Conservation (phyloP, 2,113 vertebrate genomes). For the Zeus faber region DNA sequence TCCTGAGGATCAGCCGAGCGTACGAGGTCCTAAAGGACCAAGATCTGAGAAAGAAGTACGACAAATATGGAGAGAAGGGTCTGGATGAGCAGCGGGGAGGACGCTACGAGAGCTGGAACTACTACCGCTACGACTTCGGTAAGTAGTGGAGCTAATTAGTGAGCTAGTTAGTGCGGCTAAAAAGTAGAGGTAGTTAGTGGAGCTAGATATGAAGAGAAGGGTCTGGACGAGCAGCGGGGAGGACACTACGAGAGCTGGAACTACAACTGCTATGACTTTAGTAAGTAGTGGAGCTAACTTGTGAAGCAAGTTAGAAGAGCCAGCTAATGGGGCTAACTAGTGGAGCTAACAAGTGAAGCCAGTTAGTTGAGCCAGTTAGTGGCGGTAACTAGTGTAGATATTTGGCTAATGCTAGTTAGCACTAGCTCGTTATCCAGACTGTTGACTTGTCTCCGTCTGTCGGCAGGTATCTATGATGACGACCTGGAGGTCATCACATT, state of each 20-base stretch:
- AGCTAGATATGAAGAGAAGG: conserved; percentile 98
- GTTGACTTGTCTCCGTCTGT: conserved; percentile 28
- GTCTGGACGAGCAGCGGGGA: conserved; percentile 87
- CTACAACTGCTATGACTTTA: conserved; percentile 95
- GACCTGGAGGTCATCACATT: conserved; percentile 94
- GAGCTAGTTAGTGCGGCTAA: too few species aligned
- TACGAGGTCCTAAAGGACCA: conserved; percentile 98
- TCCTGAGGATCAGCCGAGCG: conserved; percentile 92
- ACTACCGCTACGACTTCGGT: conserved; percentile 97
- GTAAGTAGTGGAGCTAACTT: conserved; percentile 59
- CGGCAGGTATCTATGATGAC: conserved; percentile 97
- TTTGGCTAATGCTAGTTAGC: too few species aligned
- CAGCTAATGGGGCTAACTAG: too few species aligned
- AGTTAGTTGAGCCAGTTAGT: too few species aligned
- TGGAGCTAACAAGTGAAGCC: too few species aligned
- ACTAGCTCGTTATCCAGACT: too few species aligned
- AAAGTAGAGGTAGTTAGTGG: too few species aligned
- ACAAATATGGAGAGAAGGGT: conserved; percentile 97
- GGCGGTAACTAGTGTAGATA: too few species aligned
- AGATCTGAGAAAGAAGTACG: conserved; percentile 95
- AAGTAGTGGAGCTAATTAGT: conserved; percentile 19
- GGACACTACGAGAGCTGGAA: conserved; percentile 96
- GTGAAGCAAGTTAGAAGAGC: too few species aligned
- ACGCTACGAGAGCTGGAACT: conserved; percentile 96
- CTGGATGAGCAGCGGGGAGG: conserved; percentile 88